A percentile compares a stretch with the other conserved stretches of the same genome.
phyloP scores from a whole-genome alignment of 92 coral and sea anemone species.

The Epizoanthus fatuus region DNA sequence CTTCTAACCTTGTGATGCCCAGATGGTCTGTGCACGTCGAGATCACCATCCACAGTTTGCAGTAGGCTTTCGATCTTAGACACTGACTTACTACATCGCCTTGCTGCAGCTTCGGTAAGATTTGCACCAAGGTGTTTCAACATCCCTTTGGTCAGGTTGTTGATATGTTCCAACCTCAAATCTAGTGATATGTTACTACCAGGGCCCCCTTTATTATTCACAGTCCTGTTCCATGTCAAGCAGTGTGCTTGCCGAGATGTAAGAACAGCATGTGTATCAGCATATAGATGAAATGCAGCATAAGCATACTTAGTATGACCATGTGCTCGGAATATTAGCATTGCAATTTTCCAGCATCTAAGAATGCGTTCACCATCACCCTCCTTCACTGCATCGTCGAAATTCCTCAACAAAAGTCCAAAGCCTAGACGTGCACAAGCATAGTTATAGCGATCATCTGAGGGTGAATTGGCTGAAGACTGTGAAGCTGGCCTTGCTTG shows the following conservation, averaged over 20 bases:
- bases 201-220: conserved; percentile 69
- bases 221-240: conserved; percentile 76
- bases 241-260: conserved; percentile 64
- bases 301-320: conserved; percentile 69
- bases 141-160: no score
- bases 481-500: not conserved
- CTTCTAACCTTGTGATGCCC: no score
- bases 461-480: not conserved
- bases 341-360: conserved; percentile 65
- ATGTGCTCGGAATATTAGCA: conserved; percentile 61
- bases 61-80: no score
- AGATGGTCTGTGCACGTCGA: no score
- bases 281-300: conserved; percentile 58
- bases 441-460: conserved; percentile 56
- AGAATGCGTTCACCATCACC: conserved; percentile 76
- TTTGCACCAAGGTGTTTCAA: no score
- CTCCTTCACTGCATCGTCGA: conserved; percentile 85
- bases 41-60: no score
- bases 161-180: no score
- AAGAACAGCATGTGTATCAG: conserved; percentile 42
- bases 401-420: conserved; percentile 57
- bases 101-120: no score
- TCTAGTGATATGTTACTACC: conserved; percentile 24
- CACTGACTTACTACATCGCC: no score
- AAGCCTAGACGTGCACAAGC: conserved; percentile 42